Conservation (phyloP, 2,888 invertebrate species). For the Barypeithes pellucidus region DNA sequence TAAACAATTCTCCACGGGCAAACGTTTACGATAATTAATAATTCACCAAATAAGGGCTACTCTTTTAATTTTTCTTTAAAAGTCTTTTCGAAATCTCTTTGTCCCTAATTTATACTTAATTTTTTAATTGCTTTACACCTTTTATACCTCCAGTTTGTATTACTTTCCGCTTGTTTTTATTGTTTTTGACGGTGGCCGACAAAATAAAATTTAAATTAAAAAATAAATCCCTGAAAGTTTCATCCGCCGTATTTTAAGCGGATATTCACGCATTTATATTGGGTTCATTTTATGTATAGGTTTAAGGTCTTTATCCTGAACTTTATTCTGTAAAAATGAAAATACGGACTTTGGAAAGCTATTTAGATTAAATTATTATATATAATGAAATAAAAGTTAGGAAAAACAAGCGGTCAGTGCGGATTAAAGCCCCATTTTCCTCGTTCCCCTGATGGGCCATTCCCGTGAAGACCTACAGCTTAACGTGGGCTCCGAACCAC, state of each 20-base stretch:
- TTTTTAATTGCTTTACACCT: conserved; percentile 1
- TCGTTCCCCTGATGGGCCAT: no score
- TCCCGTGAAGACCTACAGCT: no score
- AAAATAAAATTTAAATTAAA: conserved; percentile 11
- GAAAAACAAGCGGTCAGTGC: neutral
- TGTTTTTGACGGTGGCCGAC: neutral
- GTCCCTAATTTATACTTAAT: conserved; percentile 1
- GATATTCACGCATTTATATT: conserved; percentile 6
- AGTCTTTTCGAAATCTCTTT: neutral
- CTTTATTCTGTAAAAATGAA: conserved; percentile 2
- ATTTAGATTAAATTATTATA: conserved; percentile 4
- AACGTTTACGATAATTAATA: neutral
- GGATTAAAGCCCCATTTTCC: neutral
- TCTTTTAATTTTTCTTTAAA: neutral
- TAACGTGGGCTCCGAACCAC: no score
- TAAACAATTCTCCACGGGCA: neutral
- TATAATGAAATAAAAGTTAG: neutral
- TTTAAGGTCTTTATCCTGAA: neutral
- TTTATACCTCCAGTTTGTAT: neutral
- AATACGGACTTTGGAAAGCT: neutral
- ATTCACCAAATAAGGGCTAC: conserved; percentile 3
- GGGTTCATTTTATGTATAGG: neutral
- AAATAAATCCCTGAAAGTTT: conserved; percentile 2
- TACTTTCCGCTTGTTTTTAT: neutral
- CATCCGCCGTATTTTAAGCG: neutral